These are phyloP conservation scores for Perodicticus potto DNA, from an alignment of 2,797 vertebrate species.

Conservation along the genomic window DNA sequence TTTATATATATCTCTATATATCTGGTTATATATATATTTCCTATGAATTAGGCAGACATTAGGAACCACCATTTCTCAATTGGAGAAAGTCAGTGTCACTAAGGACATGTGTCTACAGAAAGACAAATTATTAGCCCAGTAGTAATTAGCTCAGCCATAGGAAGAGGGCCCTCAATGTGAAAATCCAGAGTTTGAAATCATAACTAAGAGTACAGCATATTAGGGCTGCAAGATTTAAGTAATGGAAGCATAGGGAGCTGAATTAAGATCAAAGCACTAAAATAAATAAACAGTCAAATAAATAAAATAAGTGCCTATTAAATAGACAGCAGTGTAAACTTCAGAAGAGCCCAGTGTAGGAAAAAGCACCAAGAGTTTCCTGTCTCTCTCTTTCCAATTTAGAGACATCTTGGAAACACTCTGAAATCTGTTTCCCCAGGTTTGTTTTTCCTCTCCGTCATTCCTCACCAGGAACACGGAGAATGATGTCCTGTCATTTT, in stretches of 20 bases:
- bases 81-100: constrained; percentile 23
- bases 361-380: not conserved
- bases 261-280: not conserved
- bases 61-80: not conserved
- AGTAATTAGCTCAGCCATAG: not conserved
- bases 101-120: not conserved
- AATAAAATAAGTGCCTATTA: not conserved
- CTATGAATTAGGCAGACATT: not conserved
- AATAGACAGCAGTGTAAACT: not conserved
- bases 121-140: not conserved
- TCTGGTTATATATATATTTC: not conserved
- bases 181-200: not conserved
- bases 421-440: constrained; percentile 61
- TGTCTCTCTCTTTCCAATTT: not conserved
- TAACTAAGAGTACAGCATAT: not conserved
- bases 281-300: not conserved
- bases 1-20: not conserved
- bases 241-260: not conserved
- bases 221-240: not conserved
- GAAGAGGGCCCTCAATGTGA: not conserved
- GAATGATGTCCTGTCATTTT: constrained; percentile 75
- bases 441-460: constrained; percentile 66
- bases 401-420: constrained; percentile 56
- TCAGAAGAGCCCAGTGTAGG: not conserved
- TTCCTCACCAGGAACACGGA: constrained; percentile 29